phyloP scores from a whole-genome alignment of 2,113 vertebrate species.

The Capricornis sumatraensis region DNA sequence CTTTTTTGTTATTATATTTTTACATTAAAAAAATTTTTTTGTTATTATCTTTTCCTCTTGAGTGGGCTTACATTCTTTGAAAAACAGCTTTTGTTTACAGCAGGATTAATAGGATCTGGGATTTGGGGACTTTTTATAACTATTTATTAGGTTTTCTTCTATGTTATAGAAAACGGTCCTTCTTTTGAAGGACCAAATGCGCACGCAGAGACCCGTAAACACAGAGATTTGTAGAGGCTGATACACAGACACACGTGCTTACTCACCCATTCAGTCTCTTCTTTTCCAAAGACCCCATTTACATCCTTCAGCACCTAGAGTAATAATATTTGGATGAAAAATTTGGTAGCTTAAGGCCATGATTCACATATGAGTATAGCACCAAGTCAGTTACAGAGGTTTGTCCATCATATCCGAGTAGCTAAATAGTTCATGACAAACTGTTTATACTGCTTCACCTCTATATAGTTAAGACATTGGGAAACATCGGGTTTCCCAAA shows the following conservation, averaged over 20 bases:
- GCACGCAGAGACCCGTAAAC: neutral
- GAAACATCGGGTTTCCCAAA: neutral
- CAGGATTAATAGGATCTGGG: neutral
- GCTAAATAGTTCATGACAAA: neutral
- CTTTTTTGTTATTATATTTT: neutral
- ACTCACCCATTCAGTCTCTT: neutral
- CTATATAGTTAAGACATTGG: neutral
- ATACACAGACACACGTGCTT: accelerated
- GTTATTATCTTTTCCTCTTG: neutral
- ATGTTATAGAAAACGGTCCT: neutral
- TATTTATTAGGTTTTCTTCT: neutral
- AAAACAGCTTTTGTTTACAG: neutral
- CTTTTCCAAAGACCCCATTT: neutral
- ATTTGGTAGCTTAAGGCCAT: neutral
- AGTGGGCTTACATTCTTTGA: neutral
- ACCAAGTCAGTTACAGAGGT: neutral
- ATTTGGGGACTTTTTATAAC: neutral
- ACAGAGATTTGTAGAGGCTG: neutral
- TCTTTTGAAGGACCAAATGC: neutral
- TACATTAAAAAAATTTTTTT: neutral
- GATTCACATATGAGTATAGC: neutral
- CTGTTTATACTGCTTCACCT: neutral
- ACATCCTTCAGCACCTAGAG: neutral
- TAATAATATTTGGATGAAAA: neutral
- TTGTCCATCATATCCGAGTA: neutral